Conservation (phyloP, 2,113 vertebrate genomes). For the Nothoprocta pentlandii region DNA sequence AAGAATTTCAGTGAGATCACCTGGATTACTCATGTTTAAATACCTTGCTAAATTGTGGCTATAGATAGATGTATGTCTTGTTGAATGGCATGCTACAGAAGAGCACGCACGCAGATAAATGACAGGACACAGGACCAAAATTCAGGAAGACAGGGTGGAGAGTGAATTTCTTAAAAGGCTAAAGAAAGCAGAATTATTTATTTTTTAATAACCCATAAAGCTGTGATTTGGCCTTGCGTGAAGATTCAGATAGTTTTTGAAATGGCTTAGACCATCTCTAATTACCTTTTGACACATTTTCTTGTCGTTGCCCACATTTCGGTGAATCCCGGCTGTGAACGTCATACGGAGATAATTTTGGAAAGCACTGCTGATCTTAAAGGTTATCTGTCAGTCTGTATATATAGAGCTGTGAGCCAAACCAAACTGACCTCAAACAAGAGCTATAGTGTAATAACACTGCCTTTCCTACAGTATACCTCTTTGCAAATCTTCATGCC, state of each 20-base stretch:
- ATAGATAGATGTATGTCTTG: neutral
- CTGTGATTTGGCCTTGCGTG: neutral
- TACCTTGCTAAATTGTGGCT: neutral
- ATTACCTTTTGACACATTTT: slow-evolving; percentile 25
- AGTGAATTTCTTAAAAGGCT: neutral
- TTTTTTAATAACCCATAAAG: neutral
- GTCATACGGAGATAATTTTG: neutral
- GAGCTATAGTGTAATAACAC: neutral
- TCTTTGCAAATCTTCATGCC: slow-evolving; percentile 32
- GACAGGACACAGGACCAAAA: neutral
- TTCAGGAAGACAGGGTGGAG: neutral
- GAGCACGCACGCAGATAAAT: neutral
- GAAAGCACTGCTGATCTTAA: slow-evolving; percentile 61
- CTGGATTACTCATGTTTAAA: neutral
- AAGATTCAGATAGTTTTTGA: neutral
- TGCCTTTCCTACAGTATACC: neutral
- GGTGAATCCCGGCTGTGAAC: slow-evolving; percentile 9
- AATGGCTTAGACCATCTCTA: neutral
- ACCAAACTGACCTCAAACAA: slow-evolving; percentile 27
- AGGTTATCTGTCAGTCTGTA: slow-evolving; percentile 58
- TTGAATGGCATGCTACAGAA: neutral
- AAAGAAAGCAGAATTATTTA: neutral
- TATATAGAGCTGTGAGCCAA: slow-evolving; percentile 20
- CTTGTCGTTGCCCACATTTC: slow-evolving; percentile 21
- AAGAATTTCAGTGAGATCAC: neutral